Evolutionary conservation across 2,888 invertebrate species (phyloP).

Genomic region (Esperia sulphurella): DNA sequence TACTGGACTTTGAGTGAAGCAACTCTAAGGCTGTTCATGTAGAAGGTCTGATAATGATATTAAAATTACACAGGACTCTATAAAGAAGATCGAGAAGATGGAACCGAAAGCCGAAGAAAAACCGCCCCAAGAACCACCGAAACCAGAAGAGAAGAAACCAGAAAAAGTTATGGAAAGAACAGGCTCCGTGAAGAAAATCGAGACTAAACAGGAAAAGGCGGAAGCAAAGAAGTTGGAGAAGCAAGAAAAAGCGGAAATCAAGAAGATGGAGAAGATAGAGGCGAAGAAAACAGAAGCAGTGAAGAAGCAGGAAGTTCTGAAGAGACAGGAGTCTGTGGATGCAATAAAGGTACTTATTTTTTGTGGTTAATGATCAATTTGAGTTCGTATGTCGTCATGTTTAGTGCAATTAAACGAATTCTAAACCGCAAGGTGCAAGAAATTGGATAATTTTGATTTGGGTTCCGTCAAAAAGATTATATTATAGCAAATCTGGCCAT

Average conservation of each 20-base stretch:
- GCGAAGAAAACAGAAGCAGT: slow-evolving; percentile 35
- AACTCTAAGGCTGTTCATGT: too few species aligned
- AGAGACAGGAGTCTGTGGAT: slow-evolving; percentile 65
- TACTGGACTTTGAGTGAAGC: too few species aligned
- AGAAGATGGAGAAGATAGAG: slow-evolving; percentile 29
- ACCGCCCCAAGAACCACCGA: slow-evolving; percentile 10
- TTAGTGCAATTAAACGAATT: too few species aligned
- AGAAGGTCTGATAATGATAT: too few species aligned
- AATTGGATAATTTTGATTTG: too few species aligned
- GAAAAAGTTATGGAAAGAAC: slow-evolving; percentile 44
- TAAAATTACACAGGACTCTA: slow-evolving; percentile 27
- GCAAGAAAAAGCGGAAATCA: slow-evolving; percentile 46
- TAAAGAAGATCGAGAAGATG: slow-evolving; percentile 43
- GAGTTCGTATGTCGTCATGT: neutral
- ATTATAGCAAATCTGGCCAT: too few species aligned
- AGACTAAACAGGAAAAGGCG: slow-evolving; percentile 36
- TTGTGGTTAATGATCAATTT: neutral
- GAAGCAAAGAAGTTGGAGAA: slow-evolving; percentile 41
- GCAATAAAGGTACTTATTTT: slow-evolving; percentile 43
- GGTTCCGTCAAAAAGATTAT: too few species aligned
- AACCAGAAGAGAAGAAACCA: slow-evolving; percentile 27
- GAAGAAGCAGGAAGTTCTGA: slow-evolving; percentile 52
- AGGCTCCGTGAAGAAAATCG: slow-evolving; percentile 53
- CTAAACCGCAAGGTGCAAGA: too few species aligned
- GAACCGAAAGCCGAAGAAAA: slow-evolving; percentile 36